Percentiles rank a stretch among this genome's conserved stretches.
These are phyloP conservation scores for Conchocele bisecta DNA, from an alignment of 2,888 invertebrate species.

Conservation along the genomic window DNA sequence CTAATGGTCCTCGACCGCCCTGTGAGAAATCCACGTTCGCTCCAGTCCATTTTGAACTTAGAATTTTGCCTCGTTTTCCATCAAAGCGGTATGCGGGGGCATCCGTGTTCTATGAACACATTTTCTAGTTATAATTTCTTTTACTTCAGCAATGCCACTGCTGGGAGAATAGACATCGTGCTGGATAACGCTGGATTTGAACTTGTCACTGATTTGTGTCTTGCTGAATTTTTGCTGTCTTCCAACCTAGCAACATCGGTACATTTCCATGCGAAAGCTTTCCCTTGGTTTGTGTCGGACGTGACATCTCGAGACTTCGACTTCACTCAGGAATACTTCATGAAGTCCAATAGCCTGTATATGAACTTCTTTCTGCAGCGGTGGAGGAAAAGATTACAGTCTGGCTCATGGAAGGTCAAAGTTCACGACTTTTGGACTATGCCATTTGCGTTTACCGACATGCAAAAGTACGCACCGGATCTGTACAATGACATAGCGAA, in stretches of 20 bases:
- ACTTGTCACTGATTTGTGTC: slow-evolving; percentile 92
- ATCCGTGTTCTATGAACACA: no score
- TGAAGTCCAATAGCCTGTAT: slow-evolving; percentile 58
- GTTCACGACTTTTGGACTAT: slow-evolving; percentile 91
- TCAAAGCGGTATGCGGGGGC: no score
- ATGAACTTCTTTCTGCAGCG: slow-evolving; percentile 79
- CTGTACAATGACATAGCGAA: slow-evolving; percentile 89
- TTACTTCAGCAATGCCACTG: slow-evolving; percentile 38
- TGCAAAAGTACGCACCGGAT: slow-evolving; percentile 88
- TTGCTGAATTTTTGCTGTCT: slow-evolving; percentile 91
- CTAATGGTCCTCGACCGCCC: no score
- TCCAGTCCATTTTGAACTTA: no score
- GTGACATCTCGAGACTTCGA: slow-evolving; percentile 90
- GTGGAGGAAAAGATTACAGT: slow-evolving; percentile 85
- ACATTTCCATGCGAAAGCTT: slow-evolving; percentile 92
- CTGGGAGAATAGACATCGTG: slow-evolving; percentile 84
- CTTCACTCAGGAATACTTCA: slow-evolving; percentile 86
- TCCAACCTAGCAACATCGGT: slow-evolving; percentile 87
- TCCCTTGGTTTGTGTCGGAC: slow-evolving; percentile 99
- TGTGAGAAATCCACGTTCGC: no score
- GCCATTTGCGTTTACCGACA: slow-evolving; percentile 90
- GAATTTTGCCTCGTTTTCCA: no score
- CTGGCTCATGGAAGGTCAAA: slow-evolving; percentile 77
- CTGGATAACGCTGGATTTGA: slow-evolving; percentile 98
- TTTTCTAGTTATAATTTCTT: no score